These are phyloP conservation scores for Trachelus stipa DNA, from an alignment of 2,888 invertebrate species.

Conservation along the genomic window DNA sequence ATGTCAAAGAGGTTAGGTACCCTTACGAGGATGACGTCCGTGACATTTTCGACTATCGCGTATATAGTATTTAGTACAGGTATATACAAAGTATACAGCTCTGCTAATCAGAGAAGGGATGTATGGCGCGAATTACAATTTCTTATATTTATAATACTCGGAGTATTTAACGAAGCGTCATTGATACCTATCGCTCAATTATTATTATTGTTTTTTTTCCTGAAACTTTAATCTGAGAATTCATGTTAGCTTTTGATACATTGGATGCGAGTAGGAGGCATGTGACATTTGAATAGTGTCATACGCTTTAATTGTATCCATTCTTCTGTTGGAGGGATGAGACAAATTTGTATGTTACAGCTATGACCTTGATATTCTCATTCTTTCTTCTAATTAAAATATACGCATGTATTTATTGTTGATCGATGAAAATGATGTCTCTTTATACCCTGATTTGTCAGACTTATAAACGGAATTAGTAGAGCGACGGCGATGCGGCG, in stretches of 20 bases:
- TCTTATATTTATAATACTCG: not conserved
- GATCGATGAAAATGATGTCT: not conserved
- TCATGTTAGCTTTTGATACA: not conserved
- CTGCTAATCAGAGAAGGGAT: conserved; percentile 22
- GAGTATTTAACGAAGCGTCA: conserved; percentile 5
- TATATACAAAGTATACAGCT: conserved; percentile 54
- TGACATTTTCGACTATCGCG: not conserved
- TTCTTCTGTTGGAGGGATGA: not conserved
- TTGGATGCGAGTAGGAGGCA: not conserved
- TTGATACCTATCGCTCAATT: not conserved
- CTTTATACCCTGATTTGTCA: conserved; percentile 5
- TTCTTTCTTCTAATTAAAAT: not conserved
- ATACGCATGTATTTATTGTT: not conserved
- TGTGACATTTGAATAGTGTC: not conserved
- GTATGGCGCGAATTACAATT: conserved; percentile 12
- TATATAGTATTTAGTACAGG: conserved; percentile 34
- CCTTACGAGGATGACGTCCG: not conserved
- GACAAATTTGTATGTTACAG: not conserved
- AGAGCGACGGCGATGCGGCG: no score
- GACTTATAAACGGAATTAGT: not conserved
- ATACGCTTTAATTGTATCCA: not conserved
- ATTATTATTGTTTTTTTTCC: no score
- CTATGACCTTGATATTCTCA: not conserved
- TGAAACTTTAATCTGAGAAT: not conserved
- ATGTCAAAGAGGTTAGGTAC: not conserved